Evolutionary conservation across 2,888 invertebrate genomes (phyloP), one percentile per base, ranked within the genome.

Genomic region (Pediacus dermestoides): DNA sequence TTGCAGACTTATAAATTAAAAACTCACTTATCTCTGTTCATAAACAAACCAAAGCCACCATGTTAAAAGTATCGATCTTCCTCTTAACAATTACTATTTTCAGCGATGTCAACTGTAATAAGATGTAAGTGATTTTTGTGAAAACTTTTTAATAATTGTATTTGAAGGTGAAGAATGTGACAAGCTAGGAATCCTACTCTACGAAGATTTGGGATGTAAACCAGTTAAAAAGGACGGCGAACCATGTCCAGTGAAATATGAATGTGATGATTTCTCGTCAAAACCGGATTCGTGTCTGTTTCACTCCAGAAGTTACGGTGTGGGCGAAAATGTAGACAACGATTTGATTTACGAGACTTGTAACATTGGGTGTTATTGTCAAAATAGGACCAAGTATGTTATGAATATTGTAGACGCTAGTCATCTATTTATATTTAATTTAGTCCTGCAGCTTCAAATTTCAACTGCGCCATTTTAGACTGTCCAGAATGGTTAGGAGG

Each of bases 121-220:
- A n/a, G n/a, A n/a, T n/a, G n/a, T n/a, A n/a, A n/a, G n/a, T n/a
- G n/a, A n/a, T n/a, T n/a, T n/a, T n/a, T n/a, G n/a, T n/a, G n/a
- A n/a, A n/a, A n/a, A n/a, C n/a, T n/a, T n/a, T n/a, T n/a, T n/a
- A n/a, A n/a, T n/a, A n/a, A n/a, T n/a, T n/a, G n/a, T n/a, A n/a
- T n/a, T n/a, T n/a, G n/a, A n/a, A n/a, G n/a, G n/a, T n/a, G 16
- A 31, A 22, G 22, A 22, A 7, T 33, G 33, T 9, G 22, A 21
- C 12, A 33, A 33, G 13, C 3, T 13, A 3, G 28, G 28, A 9
- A 16, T 16, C 3, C 16, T 11, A 22, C 11, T 33, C 9, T 33
- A 33, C n/a, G 33, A 33, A 22, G 33, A 33, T 12, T n/a, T 33
- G 11, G 33, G 33, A 4, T 33, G 33, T 12, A 33, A 22, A 11